These are phyloP conservation scores for Clarias gariepinus DNA, from an alignment of 2,113 vertebrate genomes.

Conservation along the genomic window DNA sequence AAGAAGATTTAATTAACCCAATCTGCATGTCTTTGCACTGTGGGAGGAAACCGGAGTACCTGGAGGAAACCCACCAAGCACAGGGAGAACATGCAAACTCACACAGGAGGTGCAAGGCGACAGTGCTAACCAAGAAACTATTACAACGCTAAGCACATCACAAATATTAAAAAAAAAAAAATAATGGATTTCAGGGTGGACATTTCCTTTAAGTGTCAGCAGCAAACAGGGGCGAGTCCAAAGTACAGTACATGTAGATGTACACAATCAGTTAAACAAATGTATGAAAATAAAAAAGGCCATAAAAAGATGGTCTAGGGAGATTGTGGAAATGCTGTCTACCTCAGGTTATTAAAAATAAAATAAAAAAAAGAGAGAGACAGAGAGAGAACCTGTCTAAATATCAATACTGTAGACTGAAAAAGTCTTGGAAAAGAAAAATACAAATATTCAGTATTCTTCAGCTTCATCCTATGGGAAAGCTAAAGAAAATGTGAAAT, in stretches of 20 bases:
- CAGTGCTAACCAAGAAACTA: neutral
- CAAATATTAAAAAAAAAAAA: too few relatives aligned
- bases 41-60: too few relatives aligned
- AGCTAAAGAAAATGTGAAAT: neutral
- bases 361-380: too few relatives aligned
- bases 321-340: neutral
- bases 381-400: neutral
- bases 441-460: neutral
- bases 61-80: too few relatives aligned
- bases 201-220: neutral
- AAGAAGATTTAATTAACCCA: too few relatives aligned
- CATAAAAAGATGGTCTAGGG: neutral
- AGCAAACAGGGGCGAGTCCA: neutral
- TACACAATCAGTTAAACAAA: neutral
- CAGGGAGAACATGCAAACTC: too few relatives aligned
- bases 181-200: neutral
- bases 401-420: neutral
- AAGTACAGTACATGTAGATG: neutral
- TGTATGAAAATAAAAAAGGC: neutral
- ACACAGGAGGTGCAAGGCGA: too few relatives aligned
- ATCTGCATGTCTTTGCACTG: too few relatives aligned
- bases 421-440: neutral
- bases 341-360: constrained; percentile 19
- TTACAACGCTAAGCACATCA: neutral
- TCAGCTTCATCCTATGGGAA: neutral